Base-by-base conservation (phyloP, 1,140 invertebrate genomes). In the Brachionus angularis region DNA sequence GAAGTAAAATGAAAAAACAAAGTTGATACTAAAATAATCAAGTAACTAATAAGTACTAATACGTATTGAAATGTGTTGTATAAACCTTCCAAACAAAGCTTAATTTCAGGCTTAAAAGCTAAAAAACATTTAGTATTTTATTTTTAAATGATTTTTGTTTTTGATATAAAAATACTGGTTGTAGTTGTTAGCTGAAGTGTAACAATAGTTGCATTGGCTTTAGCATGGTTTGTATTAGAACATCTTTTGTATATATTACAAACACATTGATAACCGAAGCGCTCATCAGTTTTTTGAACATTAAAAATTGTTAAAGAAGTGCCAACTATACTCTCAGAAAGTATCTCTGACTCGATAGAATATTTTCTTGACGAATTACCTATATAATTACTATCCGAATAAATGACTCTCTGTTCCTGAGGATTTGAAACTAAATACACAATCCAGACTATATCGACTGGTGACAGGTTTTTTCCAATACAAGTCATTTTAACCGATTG, bases 241-340 rank as follows among this genome's bases (percentile, higher is more conserved):
- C 62, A 67, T 8, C 31, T 47, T 21, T 47, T 67, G 31, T 67
- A 67, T 46, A 67, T 67, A 42, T 67, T 67, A 23, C 62, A 67
- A 18, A 67, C 62, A 34, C 62, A 67, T 27, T 67, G 62, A 29
- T 47, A 67, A 21, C 62, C 62, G 36, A 33, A 50, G 23, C 16
- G 42, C 14, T 47, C 42, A 27, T 67, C 62, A 47, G 3, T 33
- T 33, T 67, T 14, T 7, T 67, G 25, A 25, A 67, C 62, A 47
- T 67, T 67, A 31, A 34, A 34, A 25, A 67, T 67, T 25, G 7
- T 50, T n/a, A 67, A 33, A 8, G 42, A 47, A 14, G 62, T 34
- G 1, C 29, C 27, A 21, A 50, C 3, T 31, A 27, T 3, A 16
- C 27, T n/a, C 3, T 67, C 62, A 31, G 16, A 21, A 16, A 50